These are phyloP conservation scores for Prochilodus magdalenae DNA, from an alignment of 2,113 vertebrate genomes.

Conservation along the genomic window DNA sequence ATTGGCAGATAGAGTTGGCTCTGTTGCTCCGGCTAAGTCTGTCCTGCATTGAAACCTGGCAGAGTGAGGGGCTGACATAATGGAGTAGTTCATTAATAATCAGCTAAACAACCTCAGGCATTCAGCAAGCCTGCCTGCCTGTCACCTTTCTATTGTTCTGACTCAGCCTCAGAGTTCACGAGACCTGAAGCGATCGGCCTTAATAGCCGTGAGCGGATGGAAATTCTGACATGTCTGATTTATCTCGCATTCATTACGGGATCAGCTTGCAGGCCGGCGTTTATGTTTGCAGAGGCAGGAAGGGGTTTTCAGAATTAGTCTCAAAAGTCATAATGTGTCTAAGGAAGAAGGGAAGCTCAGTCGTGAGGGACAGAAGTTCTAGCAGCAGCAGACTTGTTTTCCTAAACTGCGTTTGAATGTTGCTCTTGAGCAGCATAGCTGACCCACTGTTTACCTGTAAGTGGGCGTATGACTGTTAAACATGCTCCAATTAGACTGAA, in stretches of 20 bases:
- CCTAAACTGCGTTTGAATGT: neutral
- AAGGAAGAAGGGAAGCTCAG: neutral
- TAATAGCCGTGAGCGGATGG: neutral
- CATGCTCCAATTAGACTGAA: constrained; percentile 19
- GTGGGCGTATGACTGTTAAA: constrained; percentile 26
- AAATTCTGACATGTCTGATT: constrained; percentile 24
- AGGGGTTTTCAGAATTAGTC: neutral
- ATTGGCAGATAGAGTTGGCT: constrained; percentile 38
- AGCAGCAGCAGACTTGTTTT: constrained; percentile 8
- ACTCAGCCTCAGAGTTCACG: neutral
- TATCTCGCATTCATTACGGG: neutral
- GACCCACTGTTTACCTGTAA: constrained; percentile 8
- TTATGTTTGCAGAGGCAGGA: constrained; percentile 5
- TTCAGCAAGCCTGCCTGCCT: constrained; percentile 10
- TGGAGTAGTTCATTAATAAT: constrained; percentile 51
- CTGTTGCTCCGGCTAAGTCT: constrained; percentile 29
- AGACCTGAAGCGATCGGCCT: neutral
- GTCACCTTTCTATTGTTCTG: constrained; percentile 16
- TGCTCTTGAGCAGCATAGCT: constrained; percentile 20
- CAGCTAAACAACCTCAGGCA: constrained; percentile 45
- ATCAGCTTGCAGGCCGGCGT: constrained; percentile 9
- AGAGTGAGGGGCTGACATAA: constrained; percentile 44
- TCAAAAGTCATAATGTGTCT: neutral
- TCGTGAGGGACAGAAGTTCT: neutral
- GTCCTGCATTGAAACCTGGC: constrained; percentile 56